Evolutionary conservation across 37 sponge, comb jelly and placozoan species (phyloP).

Genomic region (Cliona cf. orientalis): DNA sequence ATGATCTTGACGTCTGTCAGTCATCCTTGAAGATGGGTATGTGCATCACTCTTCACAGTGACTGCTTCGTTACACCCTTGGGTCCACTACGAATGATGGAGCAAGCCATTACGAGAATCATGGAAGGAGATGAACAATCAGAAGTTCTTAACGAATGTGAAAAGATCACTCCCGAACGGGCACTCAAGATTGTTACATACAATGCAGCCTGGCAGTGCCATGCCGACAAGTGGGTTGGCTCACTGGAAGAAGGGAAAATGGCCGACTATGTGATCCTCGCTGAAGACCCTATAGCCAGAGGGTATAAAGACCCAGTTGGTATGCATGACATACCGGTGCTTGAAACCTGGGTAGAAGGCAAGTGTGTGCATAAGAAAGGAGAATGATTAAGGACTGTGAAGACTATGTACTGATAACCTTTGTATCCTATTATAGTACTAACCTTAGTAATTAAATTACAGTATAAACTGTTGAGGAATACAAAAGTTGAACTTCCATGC

Average conservation of each 20-base stretch:
- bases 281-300: constrained; percentile 12
- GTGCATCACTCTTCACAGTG: constrained; percentile 23
- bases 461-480: no score
- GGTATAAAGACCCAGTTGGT: neutral
- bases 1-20: neutral
- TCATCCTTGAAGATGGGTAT: constrained; percentile 14
- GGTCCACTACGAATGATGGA: constrained; percentile 46
- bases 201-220: constrained; percentile 49
- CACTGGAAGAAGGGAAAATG: constrained; percentile 35
- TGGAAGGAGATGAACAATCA: constrained; percentile 15
- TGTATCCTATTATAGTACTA: no score
- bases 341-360: constrained; percentile 47
- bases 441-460: no score
- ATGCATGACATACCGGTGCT: constrained; percentile 28
- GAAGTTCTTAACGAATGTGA: constrained; percentile 22
- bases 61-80: constrained; percentile 15
- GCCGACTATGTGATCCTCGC: constrained; percentile 40
- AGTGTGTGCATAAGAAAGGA: no score
- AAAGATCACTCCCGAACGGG: constrained; percentile 8
- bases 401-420: no score
- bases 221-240: constrained; percentile 30
- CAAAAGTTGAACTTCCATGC: no score
- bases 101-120: constrained; percentile 35
- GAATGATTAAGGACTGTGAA: no score
- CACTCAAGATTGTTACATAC: constrained; percentile 13